These are phyloP conservation scores for Psammodynastes pulverulentus DNA, from an alignment of 2,113 vertebrate genomes.

Conservation along the genomic window DNA sequence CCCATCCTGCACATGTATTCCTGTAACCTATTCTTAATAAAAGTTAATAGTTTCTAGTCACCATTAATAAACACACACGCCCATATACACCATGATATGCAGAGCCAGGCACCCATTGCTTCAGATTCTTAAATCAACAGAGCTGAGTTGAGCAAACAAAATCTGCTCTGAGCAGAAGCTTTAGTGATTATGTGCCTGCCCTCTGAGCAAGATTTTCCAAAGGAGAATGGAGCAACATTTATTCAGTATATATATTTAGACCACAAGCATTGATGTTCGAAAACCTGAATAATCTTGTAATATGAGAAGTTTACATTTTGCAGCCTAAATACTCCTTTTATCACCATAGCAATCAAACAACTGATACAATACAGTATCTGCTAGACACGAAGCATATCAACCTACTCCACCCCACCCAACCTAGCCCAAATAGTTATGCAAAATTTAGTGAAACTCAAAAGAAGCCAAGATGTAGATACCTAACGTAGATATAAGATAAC, in stretches of 20 bases:
- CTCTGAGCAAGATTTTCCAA: constrained; percentile 6
- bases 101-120: not conserved
- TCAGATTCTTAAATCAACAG: not conserved
- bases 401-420: not conserved
- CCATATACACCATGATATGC: not conserved
- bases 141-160: not conserved
- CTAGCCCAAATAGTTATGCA: not conserved
- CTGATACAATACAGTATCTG: not conserved
- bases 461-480: not conserved
- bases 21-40: not conserved
- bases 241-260: not conserved
- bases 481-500: not conserved
- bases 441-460: not conserved
- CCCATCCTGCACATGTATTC: not conserved
- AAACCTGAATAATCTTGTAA: not conserved
- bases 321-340: not conserved
- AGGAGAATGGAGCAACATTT: not conserved
- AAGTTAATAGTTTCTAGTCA: not conserved
- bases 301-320: not conserved
- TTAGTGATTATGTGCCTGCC: not conserved
- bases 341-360: not conserved
- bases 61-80: not conserved
- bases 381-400: not conserved
- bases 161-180: not conserved
- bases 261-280: not conserved